Percentiles rank a stretch among this genome's conserved stretches.
phyloP scores from a whole-genome alignment of 2,113 vertebrate genomes.

The Ailuropoda melanoleuca region DNA sequence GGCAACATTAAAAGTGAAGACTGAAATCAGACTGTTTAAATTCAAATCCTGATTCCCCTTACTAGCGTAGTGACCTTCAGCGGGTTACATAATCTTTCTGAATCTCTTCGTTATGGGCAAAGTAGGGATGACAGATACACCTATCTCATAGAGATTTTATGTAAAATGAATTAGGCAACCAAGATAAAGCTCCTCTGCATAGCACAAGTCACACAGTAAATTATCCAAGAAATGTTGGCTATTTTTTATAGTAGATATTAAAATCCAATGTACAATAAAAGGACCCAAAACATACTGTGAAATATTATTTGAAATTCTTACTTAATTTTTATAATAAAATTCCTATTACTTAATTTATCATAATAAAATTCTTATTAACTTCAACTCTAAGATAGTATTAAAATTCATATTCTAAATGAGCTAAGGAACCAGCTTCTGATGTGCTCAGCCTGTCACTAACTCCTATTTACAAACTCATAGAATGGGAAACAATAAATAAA shows the following conservation, averaged over 20 bases:
- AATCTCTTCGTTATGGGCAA: not conserved
- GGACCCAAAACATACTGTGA: not conserved
- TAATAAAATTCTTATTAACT: not conserved
- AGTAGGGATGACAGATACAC: not conserved
- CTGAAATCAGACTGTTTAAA: not conserved
- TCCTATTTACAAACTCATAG: not conserved
- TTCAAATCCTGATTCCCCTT: not conserved
- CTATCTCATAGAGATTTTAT: not conserved
- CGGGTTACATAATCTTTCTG: not conserved
- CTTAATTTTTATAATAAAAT: too few relatives aligned
- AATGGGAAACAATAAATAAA: not conserved
- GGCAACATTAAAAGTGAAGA: not conserved
- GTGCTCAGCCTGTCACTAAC: not conserved
- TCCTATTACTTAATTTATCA: not conserved
- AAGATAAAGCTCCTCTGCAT: not conserved
- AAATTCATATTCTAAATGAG: not conserved
- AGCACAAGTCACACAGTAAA: not conserved
- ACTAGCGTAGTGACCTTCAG: not conserved
- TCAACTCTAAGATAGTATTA: not conserved
- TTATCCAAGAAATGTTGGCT: not conserved
- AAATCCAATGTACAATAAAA: not conserved
- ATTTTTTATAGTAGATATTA: constrained; percentile 4
- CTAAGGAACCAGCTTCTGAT: not conserved
- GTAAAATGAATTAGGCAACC: not conserved
- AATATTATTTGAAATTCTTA: not conserved